A percentile compares a stretch with the other conserved stretches of the same genome.
phyloP scores from a whole-genome alignment of 64 coral and sea anemone genomes.

The Montipora cactus region DNA sequence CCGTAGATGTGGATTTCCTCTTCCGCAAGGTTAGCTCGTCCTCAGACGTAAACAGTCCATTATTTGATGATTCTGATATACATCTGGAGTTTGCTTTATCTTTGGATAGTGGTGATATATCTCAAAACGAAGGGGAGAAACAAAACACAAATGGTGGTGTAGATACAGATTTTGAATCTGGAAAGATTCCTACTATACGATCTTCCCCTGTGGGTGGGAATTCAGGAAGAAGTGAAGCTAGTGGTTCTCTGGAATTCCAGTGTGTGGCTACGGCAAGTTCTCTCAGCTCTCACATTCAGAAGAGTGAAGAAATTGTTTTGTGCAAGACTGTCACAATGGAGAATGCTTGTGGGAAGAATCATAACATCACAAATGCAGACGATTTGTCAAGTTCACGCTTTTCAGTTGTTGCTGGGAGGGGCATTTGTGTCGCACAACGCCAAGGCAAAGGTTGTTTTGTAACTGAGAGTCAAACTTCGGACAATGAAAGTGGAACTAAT shows the following conservation, averaged over 20 bases:
- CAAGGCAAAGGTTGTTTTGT: neutral
- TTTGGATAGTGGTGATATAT: constrained; percentile 12
- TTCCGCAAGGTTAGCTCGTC: constrained; percentile 30
- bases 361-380: no score
- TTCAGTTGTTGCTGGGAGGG: neutral
- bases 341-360: neutral
- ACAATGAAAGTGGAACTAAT: neutral
- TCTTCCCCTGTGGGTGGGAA: neutral
- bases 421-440: neutral
- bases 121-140: neutral
- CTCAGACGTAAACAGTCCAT: neutral
- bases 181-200: neutral
- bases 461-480: neutral
- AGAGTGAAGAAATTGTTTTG: neutral
- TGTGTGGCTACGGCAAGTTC: neutral
- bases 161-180: neutral
- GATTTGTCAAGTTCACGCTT: neutral
- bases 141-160: no score
- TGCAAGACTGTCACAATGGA: neutral
- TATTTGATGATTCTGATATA: constrained; percentile 65
- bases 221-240: neutral
- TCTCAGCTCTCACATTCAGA: neutral
- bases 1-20: neutral
- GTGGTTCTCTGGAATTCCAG: neutral
- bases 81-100: constrained; percentile 36